Conservation (phyloP, 2,113 vertebrate species). For the Arenaria interpres region DNA sequence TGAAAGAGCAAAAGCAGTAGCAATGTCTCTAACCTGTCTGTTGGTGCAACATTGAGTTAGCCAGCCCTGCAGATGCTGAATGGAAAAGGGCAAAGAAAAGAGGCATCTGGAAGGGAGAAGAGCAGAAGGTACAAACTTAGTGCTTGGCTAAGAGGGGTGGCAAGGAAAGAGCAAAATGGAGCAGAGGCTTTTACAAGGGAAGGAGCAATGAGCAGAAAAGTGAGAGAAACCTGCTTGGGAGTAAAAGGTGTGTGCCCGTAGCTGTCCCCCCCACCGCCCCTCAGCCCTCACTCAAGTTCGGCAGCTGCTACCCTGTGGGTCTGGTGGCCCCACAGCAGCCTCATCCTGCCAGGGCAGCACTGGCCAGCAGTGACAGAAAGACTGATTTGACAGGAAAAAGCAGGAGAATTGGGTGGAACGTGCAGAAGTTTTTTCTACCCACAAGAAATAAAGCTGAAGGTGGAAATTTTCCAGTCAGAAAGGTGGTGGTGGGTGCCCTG, state of each 20-base stretch:
- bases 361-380: neutral
- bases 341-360: accelerated
- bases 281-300: accelerated
- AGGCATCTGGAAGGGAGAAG: neutral
- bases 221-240: neutral
- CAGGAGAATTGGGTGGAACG: neutral
- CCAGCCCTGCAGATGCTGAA: neutral
- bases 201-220: neutral
- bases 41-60: accelerated
- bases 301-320: too few relatives aligned
- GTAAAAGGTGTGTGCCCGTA: too few relatives aligned
- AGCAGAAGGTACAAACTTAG: neutral
- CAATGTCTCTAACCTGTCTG: neutral
- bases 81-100: neutral
- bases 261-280: accelerated
- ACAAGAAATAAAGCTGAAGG: neutral
- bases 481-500: accelerated
- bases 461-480: neutral
- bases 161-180: neutral
- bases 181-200: neutral
- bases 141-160: neutral
- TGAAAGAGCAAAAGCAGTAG: neutral
- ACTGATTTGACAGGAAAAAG: neutral
- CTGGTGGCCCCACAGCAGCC: neutral
- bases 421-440: neutral